These are phyloP conservation scores for Diloba caeruleocephala DNA, from an alignment of 2,888 invertebrate genomes.

Conservation along the genomic window DNA sequence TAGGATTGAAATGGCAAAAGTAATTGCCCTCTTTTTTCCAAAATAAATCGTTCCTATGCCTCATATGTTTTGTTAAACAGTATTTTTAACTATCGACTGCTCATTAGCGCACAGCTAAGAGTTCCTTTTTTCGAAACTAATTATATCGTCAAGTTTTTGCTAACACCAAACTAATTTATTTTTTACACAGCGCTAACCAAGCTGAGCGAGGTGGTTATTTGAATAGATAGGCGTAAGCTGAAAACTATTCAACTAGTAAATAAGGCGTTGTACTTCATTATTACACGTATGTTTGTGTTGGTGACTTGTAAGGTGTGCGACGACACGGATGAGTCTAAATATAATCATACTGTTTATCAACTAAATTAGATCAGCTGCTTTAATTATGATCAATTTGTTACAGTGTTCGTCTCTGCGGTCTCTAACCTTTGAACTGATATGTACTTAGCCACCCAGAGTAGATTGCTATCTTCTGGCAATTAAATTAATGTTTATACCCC, in stretches of 20 bases:
- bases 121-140: constrained; percentile 71
- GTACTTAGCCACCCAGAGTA: too few relatives aligned
- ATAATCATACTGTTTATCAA: constrained; percentile 30
- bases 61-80: constrained; percentile 25
- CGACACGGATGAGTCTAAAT: too few relatives aligned
- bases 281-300: constrained; percentile 6
- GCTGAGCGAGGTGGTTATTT: constrained; percentile 19
- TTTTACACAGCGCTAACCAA: constrained; percentile 65
- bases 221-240: constrained; percentile 18
- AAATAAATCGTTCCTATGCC: constrained; percentile 1
- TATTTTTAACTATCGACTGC: constrained; percentile 40
- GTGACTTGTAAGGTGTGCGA: constrained; percentile 9
- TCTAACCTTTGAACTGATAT: too few relatives aligned
- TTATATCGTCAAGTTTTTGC: constrained; percentile 82
- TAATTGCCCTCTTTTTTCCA: too few relatives aligned
- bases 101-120: constrained; percentile 44
- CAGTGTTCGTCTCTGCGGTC: too few relatives aligned
- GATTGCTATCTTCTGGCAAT: too few relatives aligned
- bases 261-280: constrained; percentile 13
- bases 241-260: constrained; percentile 26
- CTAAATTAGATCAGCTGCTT: constrained; percentile 37
- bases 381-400: constrained; percentile 17
- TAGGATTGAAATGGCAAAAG: too few relatives aligned
- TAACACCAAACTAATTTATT: constrained; percentile 79
- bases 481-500: too few relatives aligned